phyloP scores from a whole-genome alignment of 2,113 vertebrate species.

The Lethenteron reissneri region DNA sequence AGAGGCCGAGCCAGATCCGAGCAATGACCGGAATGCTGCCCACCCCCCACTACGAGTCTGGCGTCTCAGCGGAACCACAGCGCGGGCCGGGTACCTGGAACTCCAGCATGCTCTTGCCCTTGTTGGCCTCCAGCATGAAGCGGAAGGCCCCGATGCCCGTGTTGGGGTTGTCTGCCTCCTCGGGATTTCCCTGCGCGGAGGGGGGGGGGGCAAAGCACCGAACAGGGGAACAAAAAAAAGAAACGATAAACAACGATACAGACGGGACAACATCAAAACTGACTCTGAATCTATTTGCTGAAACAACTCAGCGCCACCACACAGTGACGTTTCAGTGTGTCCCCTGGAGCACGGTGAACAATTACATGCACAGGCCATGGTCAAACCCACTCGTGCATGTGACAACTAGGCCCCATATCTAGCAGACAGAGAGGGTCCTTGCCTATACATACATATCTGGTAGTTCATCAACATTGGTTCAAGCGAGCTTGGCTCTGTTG shows the following conservation, averaged over 20 bases:
- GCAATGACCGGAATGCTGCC: neutral
- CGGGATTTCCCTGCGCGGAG: slow-evolving; percentile 48
- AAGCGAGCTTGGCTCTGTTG: too few species aligned
- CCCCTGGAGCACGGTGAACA: too few species aligned
- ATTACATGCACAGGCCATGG: too few species aligned
- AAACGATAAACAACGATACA: neutral
- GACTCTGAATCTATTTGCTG: neutral
- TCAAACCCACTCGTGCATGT: too few species aligned
- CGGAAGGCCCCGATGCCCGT: slow-evolving; percentile 89
- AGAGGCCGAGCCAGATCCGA: too few species aligned
- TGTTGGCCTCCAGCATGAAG: slow-evolving; percentile 96
- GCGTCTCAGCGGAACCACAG: too few species aligned
- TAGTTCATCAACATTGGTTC: too few species aligned
- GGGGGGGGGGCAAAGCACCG: neutral
- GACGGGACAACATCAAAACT: neutral
- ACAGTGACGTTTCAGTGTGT: too few species aligned
- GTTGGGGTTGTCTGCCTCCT: slow-evolving; percentile 81
- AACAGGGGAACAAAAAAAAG: neutral
- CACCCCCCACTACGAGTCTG: neutral
- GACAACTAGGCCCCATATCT: too few species aligned
- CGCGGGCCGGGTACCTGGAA: slow-evolving; percentile 51
- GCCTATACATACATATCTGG: too few species aligned
- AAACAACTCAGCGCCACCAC: too few species aligned
- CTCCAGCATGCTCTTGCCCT: slow-evolving; percentile 92
- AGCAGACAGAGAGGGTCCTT: too few species aligned